Percentiles rank a stretch among this genome's conserved stretches.
Conservation (phyloP, 2,113 vertebrate genomes). For the Myotis lucifugus region DNA sequence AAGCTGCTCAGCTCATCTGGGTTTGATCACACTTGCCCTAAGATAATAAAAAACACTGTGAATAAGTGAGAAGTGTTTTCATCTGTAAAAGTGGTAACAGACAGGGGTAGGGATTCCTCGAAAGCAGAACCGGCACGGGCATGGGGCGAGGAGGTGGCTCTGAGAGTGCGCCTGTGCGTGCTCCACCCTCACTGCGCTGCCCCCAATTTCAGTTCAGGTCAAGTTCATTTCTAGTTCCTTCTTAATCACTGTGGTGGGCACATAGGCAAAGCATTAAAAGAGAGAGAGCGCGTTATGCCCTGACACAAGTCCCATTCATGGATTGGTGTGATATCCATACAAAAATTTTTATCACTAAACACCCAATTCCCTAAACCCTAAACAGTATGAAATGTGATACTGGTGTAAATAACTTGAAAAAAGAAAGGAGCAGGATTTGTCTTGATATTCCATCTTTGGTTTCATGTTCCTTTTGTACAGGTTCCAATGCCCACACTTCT, state of each 20-base stretch:
- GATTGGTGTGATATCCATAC: not conserved
- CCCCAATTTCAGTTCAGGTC: constrained; percentile 81
- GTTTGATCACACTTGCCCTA: not conserved
- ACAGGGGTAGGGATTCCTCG: not conserved
- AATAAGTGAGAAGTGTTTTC: not conserved
- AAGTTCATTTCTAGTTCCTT: constrained; percentile 85
- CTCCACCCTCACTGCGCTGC: constrained; percentile 81
- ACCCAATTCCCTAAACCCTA: not conserved
- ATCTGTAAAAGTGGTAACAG: not conserved
- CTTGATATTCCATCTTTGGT: not conserved
- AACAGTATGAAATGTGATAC: not conserved
- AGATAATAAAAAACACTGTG: not conserved
- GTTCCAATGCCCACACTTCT: not conserved
- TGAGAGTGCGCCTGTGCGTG: constrained; percentile 28
- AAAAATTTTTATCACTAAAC: not conserved
- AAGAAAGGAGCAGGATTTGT: not conserved
- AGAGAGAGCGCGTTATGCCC: not conserved
- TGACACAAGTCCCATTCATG: not conserved
- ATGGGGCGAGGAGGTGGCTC: not conserved
- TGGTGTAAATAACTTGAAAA: not conserved
- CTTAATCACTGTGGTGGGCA: constrained; percentile 77
- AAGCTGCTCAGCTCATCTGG: constrained; percentile 19
- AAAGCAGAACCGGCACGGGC: not conserved
- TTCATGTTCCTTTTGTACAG: not conserved
- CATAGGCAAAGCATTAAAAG: not conserved